These are phyloP conservation scores for Hololepta plana DNA, from an alignment of 2,888 invertebrate species.

Conservation along the genomic window DNA sequence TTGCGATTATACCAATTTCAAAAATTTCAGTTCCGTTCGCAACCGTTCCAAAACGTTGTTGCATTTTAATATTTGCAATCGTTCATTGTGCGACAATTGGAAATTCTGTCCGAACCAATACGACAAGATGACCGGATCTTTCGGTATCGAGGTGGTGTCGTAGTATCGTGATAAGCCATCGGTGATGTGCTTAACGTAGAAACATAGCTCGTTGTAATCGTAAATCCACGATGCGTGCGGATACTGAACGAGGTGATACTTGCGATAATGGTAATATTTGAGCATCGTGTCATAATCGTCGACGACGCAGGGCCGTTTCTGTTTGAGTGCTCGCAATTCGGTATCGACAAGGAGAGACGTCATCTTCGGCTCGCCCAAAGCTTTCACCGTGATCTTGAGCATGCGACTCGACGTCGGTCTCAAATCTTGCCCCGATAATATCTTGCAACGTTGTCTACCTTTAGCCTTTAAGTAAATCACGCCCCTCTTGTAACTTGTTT, in stretches of 20 bases:
- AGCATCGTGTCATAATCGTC: conserved; percentile 16
- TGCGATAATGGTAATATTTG: conserved; percentile 21
- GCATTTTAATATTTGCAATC: conserved; percentile 42
- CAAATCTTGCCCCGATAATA: conserved; percentile 27
- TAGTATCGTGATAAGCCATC: conserved; percentile 17
- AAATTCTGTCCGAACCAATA: conserved; percentile 69
- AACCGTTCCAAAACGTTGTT: conserved; percentile 51
- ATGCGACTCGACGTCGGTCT: conserved; percentile 23
- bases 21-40: conserved; percentile 33
- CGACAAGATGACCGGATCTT: conserved; percentile 49
- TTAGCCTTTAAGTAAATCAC: conserved; percentile 43
- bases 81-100: conserved; percentile 44
- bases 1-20: conserved; percentile 25
- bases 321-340: conserved; percentile 28
- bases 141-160: conserved; percentile 29
- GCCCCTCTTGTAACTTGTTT: conserved; percentile 40
- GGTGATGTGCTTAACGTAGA: conserved; percentile 17
- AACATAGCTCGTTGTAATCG: conserved; percentile 21
- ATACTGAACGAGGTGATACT: conserved; percentile 23
- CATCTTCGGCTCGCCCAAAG: conserved; percentile 47
- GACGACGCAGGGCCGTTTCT: conserved; percentile 22
- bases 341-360: conserved; percentile 33
- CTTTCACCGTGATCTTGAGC: conserved; percentile 40
- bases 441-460: conserved; percentile 56
- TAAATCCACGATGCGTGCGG: conserved; percentile 22